These are phyloP conservation scores for Drosophila oshimai DNA, from an alignment of 1,140 invertebrate genomes.

Conservation along the genomic window DNA sequence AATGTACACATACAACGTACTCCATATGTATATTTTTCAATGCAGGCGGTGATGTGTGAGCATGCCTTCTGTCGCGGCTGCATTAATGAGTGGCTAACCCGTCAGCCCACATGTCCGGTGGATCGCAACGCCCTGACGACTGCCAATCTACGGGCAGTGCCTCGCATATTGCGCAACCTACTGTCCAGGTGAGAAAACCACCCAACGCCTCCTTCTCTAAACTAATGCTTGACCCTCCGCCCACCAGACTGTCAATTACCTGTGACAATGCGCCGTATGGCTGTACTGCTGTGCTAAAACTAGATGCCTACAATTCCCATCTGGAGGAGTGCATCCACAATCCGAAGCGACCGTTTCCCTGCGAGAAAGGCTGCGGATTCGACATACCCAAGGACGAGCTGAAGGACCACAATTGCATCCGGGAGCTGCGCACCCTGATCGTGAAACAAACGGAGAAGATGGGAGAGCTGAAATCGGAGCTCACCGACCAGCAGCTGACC, in stretches of 20 bases:
- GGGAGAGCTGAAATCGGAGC: conserved; percentile 91
- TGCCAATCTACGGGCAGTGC: conserved; percentile 93
- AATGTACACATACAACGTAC: not conserved
- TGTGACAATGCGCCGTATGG: conserved; percentile 96
- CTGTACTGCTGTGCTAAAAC: conserved; percentile 92
- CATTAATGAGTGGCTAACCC: conserved; percentile 96
- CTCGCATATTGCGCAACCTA: conserved; percentile 95
- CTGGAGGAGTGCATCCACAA: conserved; percentile 96
- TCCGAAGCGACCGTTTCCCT: conserved; percentile 95
- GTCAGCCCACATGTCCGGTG: conserved; percentile 96
- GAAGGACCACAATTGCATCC: conserved; percentile 96
- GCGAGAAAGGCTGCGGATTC: conserved; percentile 95
- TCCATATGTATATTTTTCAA: conserved; percentile 10
- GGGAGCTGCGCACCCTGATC: conserved; percentile 92
- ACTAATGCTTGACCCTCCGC: not conserved
- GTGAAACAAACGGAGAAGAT: conserved; percentile 93
- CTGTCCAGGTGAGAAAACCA: conserved; percentile 88
- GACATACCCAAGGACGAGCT: conserved; percentile 97
- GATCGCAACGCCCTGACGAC: conserved; percentile 94
- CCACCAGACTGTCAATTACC: conserved; percentile 89
- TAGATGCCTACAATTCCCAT: conserved; percentile 92
- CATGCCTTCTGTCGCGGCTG: conserved; percentile 97
- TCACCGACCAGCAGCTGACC: conserved; percentile 92
- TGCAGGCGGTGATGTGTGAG: conserved; percentile 96
- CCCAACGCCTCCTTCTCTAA: not conserved